Conservation (phyloP, 2,888 invertebrate genomes). For the Beris chalybata region DNA sequence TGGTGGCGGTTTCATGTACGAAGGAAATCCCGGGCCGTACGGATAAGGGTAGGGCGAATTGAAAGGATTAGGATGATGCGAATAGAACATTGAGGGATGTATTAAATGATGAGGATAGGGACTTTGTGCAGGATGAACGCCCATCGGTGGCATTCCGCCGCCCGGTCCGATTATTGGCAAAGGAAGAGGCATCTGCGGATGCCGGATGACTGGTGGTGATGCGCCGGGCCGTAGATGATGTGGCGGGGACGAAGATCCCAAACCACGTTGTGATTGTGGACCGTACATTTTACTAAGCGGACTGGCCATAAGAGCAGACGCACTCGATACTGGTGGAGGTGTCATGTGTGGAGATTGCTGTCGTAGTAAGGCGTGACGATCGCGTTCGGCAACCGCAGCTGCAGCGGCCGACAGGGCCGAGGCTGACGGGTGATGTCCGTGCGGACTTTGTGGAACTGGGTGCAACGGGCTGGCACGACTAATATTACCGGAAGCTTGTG, state of each 20-base stretch:
- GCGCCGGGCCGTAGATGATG: slow-evolving; percentile 57
- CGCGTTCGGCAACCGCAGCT: slow-evolving; percentile 56
- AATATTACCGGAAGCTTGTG: slow-evolving; percentile 47
- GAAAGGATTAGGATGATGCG: slow-evolving; percentile 68
- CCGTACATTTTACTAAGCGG: slow-evolving; percentile 56
- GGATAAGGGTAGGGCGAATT: slow-evolving; percentile 63
- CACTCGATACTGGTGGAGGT: slow-evolving; percentile 57
- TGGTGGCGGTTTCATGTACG: slow-evolving; percentile 55
- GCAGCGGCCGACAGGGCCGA: slow-evolving; percentile 55
- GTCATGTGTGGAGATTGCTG: slow-evolving; percentile 58
- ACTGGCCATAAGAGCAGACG: slow-evolving; percentile 55
- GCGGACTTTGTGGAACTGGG: slow-evolving; percentile 55
- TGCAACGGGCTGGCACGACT: slow-evolving; percentile 56
- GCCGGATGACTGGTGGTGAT: slow-evolving; percentile 60
- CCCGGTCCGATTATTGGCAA: slow-evolving; percentile 55
- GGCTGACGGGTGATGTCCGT: slow-evolving; percentile 56
- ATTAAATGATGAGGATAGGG: slow-evolving; percentile 70
- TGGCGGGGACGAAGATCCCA: slow-evolving; percentile 56
- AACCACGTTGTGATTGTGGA: slow-evolving; percentile 52
- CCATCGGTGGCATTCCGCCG: slow-evolving; percentile 54
- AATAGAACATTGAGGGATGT: slow-evolving; percentile 70
- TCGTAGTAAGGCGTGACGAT: slow-evolving; percentile 54
- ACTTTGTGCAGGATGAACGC: slow-evolving; percentile 75
- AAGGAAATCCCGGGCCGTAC: slow-evolving; percentile 56
- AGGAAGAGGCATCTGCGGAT: slow-evolving; percentile 57